Percentiles rank a stretch among this genome's conserved stretches.
These are phyloP conservation scores for Pseudomugil gertrudae DNA, from an alignment of 2,797 vertebrate genomes.

Conservation along the genomic window DNA sequence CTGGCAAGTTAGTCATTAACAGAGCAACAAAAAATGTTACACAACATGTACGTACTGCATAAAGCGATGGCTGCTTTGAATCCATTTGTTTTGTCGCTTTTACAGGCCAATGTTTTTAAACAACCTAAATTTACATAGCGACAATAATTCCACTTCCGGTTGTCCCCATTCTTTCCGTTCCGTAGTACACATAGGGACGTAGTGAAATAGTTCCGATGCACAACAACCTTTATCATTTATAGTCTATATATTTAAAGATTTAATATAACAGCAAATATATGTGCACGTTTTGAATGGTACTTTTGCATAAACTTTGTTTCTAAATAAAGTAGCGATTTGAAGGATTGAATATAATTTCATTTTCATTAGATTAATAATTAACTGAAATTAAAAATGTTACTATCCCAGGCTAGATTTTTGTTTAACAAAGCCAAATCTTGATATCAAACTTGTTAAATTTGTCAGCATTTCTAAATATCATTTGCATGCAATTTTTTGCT, in stretches of 20 bases:
- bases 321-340: no score
- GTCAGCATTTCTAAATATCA: not conserved
- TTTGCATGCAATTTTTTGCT: not conserved
- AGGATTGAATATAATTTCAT: no score
- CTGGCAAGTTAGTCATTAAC: not conserved
- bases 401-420: no score
- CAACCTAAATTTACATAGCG: constrained; percentile 29
- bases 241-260: no score
- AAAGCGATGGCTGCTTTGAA: constrained; percentile 35
- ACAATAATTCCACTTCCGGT: constrained; percentile 48
- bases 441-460: not conserved
- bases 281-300: no score
- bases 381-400: no score
- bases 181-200: constrained; percentile 27
- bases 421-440: no score
- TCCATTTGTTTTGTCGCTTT: constrained; percentile 54
- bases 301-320: not conserved
- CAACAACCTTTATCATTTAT: no score
- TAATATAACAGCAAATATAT: no score
- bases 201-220: constrained; percentile 19
- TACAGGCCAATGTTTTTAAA: not conserved
- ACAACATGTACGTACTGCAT: constrained; percentile 57
- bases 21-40: not conserved
- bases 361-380: no score
- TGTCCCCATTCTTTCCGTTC: not conserved